Evolutionary conservation across 1,140 invertebrate species (phyloP).

Genomic region (Hylyphantes graminicola): DNA sequence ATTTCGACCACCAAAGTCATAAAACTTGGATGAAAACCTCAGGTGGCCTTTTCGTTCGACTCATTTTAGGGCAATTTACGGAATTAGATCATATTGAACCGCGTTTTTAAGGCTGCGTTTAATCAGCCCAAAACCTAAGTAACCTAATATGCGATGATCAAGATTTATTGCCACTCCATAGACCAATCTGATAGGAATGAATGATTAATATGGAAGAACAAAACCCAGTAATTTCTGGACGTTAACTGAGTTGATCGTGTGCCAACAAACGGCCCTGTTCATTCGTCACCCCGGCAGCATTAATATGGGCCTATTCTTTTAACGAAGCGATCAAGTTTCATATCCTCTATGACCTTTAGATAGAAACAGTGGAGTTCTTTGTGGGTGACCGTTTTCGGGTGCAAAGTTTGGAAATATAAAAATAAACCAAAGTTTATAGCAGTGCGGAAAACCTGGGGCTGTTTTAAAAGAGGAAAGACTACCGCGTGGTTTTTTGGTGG

Average conservation of each 20-base stretch:
- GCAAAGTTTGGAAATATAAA: background rate
- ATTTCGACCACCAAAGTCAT: too few relatives aligned
- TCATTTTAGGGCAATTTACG: conserved; percentile 27
- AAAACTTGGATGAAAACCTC: too few relatives aligned
- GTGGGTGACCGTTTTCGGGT: background rate
- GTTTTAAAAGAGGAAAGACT: too few relatives aligned
- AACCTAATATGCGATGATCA: conserved; percentile 2
- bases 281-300: conserved; percentile 4
- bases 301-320: conserved; percentile 12
- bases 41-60: background rate
- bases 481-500: too few relatives aligned
- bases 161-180: conserved; percentile 25
- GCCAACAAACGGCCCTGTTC: background rate
- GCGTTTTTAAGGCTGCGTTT: background rate
- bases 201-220: conserved; percentile 27
- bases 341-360: background rate
- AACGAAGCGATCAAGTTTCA: conserved; percentile 28
- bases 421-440: background rate
- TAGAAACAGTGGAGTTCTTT: conserved; percentile 6
- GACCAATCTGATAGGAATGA: conserved; percentile 22
- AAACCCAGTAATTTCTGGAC: conserved; percentile 36
- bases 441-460: too few relatives aligned
- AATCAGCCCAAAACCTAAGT: background rate
- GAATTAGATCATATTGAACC: conserved; percentile 19
- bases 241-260: conserved; percentile 28